A percentile compares a stretch with the other conserved stretches of the same genome.
phyloP scores from a whole-genome alignment of 2,113 vertebrate genomes.

The Bucco capensis region DNA sequence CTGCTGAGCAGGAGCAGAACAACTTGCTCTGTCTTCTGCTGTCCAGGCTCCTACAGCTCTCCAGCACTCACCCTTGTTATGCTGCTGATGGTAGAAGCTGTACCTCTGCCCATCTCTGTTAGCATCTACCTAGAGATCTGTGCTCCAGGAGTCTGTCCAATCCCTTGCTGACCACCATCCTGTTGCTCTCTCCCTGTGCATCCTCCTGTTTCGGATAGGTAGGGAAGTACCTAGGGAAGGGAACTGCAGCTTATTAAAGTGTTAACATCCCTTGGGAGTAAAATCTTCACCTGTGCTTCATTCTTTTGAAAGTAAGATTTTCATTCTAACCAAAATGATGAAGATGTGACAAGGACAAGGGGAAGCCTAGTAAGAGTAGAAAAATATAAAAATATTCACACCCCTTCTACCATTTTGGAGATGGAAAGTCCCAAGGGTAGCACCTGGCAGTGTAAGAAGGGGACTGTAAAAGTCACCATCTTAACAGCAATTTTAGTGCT shows the following conservation, averaged over 20 bases:
- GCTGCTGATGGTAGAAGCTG: not conserved
- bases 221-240: not conserved
- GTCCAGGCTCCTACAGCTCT: not conserved
- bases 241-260: not conserved
- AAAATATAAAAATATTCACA: not conserved
- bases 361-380: not conserved
- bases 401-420: not conserved
- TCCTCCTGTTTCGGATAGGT: not conserved
- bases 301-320: not conserved
- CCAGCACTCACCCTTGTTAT: not conserved
- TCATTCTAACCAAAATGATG: not conserved
- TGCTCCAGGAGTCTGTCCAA: not conserved
- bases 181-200: not conserved
- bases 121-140: not conserved
- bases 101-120: not conserved
- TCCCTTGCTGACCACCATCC: fast-evolving
- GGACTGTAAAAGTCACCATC: not conserved
- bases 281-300: not conserved
- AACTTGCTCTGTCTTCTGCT: not conserved
- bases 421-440: not conserved
- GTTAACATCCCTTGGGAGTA: not conserved
- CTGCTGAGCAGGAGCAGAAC: not conserved
- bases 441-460: not conserved
- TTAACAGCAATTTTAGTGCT: not conserved
- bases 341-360: not conserved